Conservation (phyloP, 2,797 vertebrate species). For the Esox masquinongy region DNA sequence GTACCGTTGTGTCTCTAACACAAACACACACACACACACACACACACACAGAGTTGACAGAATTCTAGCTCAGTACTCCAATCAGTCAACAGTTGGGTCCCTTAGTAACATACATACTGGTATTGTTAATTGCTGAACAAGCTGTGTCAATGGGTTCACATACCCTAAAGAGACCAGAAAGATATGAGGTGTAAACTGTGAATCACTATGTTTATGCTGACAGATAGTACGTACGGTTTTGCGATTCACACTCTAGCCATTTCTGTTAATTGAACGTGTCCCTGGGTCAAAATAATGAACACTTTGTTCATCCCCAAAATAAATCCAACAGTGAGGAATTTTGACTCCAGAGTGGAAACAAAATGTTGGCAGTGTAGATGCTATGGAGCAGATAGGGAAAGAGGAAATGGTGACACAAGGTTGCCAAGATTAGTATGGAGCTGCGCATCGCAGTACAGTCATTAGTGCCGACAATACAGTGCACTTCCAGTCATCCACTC, state of each 20-base stretch:
- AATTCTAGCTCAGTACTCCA: background rate
- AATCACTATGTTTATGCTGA: background rate
- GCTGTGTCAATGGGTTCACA: background rate
- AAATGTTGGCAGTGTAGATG: conserved; percentile 39
- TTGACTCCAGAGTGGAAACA: conserved; percentile 26
- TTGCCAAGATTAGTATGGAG: conserved; percentile 51
- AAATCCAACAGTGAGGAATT: conserved; percentile 13
- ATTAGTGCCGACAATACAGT: conserved; percentile 41
- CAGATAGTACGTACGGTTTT: background rate
- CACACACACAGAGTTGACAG: background rate
- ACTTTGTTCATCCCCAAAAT: background rate
- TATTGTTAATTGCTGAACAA: conserved; percentile 1
- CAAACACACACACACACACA: background rate
- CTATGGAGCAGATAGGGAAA: conserved; percentile 12
- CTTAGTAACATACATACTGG: background rate
- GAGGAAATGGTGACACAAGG: conserved; percentile 40
- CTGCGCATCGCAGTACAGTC: conserved; percentile 34
- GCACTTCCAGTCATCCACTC: conserved; percentile 53
- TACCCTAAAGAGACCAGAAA: background rate
- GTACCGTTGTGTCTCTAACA: no score
- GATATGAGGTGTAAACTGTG: background rate
- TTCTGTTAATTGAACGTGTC: conserved; percentile 6
- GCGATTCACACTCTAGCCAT: background rate
- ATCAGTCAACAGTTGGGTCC: background rate
- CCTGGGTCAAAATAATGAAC: background rate